phyloP scores from a whole-genome alignment of 2,888 invertebrate species.

The Synanthedon vespiformis region DNA sequence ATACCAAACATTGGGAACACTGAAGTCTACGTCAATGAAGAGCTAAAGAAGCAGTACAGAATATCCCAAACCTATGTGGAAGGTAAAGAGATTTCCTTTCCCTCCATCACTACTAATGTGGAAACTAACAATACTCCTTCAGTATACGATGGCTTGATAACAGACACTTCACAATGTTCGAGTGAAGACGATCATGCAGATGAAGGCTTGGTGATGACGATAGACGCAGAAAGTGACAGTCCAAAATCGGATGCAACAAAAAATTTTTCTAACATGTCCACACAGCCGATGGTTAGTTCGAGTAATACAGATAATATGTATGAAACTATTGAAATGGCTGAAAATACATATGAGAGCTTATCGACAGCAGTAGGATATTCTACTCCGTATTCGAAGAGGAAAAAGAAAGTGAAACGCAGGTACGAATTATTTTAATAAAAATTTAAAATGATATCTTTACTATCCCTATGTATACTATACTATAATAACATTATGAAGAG shows the following conservation, averaged over 20 bases:
- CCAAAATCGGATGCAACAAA: conserved; percentile 30
- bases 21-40: conserved; percentile 56
- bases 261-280: conserved; percentile 36
- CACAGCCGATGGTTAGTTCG: conserved; percentile 30
- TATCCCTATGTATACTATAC: no score
- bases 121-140: conserved; percentile 18
- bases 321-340: conserved; percentile 41
- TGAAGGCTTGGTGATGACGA: conserved; percentile 47
- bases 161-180: conserved; percentile 36
- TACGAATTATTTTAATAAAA: background rate
- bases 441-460: no score
- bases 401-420: conserved; percentile 36
- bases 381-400: conserved; percentile 42
- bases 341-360: conserved; percentile 25
- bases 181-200: conserved; percentile 48
- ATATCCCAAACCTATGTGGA: conserved; percentile 60
- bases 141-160: conserved; percentile 19
- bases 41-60: conserved; percentile 51
- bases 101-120: conserved; percentile 22
- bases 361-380: conserved; percentile 31
- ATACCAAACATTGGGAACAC: conserved; percentile 48
- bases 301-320: conserved; percentile 24
- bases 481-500: no score
- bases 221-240: conserved; percentile 39
- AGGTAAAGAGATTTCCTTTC: conserved; percentile 53